Conservation (phyloP, 2,888 invertebrate genomes). For the Microdon myrmicae region DNA sequence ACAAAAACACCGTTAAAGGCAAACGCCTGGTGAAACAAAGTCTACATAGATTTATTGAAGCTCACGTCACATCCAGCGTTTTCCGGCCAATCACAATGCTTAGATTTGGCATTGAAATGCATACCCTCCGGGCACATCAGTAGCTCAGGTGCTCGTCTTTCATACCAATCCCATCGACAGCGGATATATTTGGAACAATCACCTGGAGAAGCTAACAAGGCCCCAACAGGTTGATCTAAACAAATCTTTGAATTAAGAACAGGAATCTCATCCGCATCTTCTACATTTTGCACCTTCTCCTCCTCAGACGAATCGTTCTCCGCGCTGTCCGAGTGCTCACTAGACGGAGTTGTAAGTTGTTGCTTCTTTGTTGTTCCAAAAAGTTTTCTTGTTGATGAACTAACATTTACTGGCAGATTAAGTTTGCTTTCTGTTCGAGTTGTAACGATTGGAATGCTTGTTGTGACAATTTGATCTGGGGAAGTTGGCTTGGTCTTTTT, state of each 20-base stretch:
- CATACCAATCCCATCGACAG: slow-evolving; percentile 37
- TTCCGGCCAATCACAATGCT: slow-evolving; percentile 46
- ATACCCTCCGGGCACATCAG: slow-evolving; percentile 29
- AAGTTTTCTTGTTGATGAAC: too few relatives aligned
- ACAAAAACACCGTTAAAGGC: too few relatives aligned
- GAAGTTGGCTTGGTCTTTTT: not conserved
- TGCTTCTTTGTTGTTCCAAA: too few relatives aligned
- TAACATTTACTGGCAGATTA: too few relatives aligned
- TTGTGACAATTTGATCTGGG: too few relatives aligned
- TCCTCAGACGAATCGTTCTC: not conserved
- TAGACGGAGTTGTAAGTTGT: not conserved
- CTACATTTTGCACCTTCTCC: too few relatives aligned
- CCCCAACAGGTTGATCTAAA: slow-evolving; percentile 54
- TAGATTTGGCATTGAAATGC: slow-evolving; percentile 40
- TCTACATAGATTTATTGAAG: too few relatives aligned
- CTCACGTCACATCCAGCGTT: slow-evolving; percentile 32
- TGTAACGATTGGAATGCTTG: too few relatives aligned
- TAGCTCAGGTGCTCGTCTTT: slow-evolving; percentile 28
- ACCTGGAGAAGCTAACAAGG: slow-evolving; percentile 51
- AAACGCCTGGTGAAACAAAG: too few relatives aligned
- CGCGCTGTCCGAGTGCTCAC: too few relatives aligned
- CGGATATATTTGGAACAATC: slow-evolving; percentile 56
- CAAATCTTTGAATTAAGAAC: slow-evolving; percentile 49
- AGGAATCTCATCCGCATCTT: not conserved
- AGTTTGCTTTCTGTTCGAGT: too few relatives aligned